Evolutionary conservation across 2,797 vertebrate species (phyloP).

Genomic region (Spatula versicolor): DNA sequence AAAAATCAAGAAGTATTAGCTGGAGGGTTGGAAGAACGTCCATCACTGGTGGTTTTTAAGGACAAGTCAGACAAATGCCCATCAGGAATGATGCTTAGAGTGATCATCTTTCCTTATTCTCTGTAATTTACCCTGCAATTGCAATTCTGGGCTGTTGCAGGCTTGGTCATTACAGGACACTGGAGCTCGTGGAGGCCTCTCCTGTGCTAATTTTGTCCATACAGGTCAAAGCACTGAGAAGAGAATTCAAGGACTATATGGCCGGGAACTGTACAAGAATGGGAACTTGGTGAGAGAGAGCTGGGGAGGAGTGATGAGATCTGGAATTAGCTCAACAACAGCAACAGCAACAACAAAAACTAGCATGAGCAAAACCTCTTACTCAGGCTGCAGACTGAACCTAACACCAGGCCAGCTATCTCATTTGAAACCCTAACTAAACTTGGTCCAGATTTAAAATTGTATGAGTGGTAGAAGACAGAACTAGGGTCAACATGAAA

Average conservation of each 20-base stretch:
- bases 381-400: not conserved
- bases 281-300: not conserved
- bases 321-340: not conserved
- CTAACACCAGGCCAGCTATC: not conserved
- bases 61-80: not conserved
- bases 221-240: not conserved
- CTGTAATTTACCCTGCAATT: not conserved
- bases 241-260: not conserved
- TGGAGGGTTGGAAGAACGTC: not conserved
- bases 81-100: not conserved
- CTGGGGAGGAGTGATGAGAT: accelerated
- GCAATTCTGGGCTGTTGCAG: not conserved
- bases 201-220: not conserved
- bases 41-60: not conserved
- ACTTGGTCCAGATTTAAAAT: not conserved
- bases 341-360: not conserved
- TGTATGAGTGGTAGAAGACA: not conserved
- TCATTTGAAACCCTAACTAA: not conserved
- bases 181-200: not conserved
- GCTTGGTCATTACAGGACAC: not conserved
- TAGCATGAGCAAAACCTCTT: not conserved
- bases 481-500: not conserved
- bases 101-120: not conserved
- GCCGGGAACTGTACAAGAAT: not conserved
- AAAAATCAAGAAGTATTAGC: not conserved